Evolutionary conservation across 2,113 vertebrate genomes (phyloP).

Genomic region (Salvelinus fontinalis): DNA sequence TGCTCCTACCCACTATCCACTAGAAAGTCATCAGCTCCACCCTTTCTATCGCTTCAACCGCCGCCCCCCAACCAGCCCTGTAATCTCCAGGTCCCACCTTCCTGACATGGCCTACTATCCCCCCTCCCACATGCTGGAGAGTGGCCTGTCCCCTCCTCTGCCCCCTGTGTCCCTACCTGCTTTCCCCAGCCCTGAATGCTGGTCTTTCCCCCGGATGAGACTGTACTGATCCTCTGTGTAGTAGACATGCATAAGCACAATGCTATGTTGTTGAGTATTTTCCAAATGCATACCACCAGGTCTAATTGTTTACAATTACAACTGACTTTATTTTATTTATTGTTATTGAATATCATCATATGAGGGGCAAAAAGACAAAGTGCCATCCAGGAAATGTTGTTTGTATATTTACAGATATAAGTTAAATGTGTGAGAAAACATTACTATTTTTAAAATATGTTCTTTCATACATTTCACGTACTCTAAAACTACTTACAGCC

Average conservation of each 20-base stretch:
- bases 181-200: conserved; percentile 68
- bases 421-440: not conserved
- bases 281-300: conserved; percentile 12
- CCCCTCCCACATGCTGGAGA: conserved; percentile 62
- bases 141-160: conserved; percentile 27
- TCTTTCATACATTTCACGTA: not conserved
- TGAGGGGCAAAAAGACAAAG: not conserved
- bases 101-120: conserved; percentile 61
- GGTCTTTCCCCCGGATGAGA: conserved; percentile 82
- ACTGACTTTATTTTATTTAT: not conserved
- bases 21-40: conserved; percentile 37
- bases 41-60: conserved; percentile 45
- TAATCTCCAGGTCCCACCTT: conserved; percentile 27
- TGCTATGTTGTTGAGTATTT: not conserved
- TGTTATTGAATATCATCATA: not conserved
- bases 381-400: not conserved
- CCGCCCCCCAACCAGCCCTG: not conserved
- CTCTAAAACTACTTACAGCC: not conserved
- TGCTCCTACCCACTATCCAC: conserved; percentile 15
- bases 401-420: not conserved
- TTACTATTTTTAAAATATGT: not conserved
- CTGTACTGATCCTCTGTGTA: conserved; percentile 61
- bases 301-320: not conserved
- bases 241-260: not conserved
- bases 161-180: conserved; percentile 34